Evolutionary conservation across 2,888 invertebrate genomes (phyloP), one percentile per base, ranked within the genome.

Genomic region (Hydroisotoma schaefferi): DNA sequence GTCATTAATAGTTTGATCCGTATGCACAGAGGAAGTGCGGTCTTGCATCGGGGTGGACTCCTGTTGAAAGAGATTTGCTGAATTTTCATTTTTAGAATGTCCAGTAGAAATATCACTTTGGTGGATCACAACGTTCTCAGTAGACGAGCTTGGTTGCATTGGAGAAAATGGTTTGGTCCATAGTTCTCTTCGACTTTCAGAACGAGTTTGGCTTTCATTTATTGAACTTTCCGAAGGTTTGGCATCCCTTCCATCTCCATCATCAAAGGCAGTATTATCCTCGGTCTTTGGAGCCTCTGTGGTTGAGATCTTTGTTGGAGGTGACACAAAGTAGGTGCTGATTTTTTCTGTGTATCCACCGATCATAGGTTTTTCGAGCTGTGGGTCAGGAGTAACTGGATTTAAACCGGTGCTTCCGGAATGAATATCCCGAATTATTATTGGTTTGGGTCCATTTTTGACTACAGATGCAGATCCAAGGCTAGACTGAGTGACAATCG

Each of bases 331-430:
- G 29, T 64, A 67, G 0, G 65, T 63, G 40, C 65, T 71, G 8
- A 63, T 62, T 57, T 68, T 64, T 33, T 71, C 69, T 0, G 68
- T 69, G 46, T 59, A 64, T 15, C 57, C 64, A 29, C 23, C 48
- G 12, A 28, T 6, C 23, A 43, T 58, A 4, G 71, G 71, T 53
- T 63, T 62, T 53, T 71, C 71, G n/a, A 71, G 40, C 52, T 70
- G 70, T 12, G 67, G 68, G 3, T 59, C 53, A 15, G 54, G 51
- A n/a, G 61, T 61, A 1, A 57, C 59, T n/a, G 10, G 43, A 22
- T 26, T 59, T 12, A 40, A 10, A 15, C 53, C 53, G 2, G 53
- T 53, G 26, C 47, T 61, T 25, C 29, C 57, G 20, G 55, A 43
- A 38, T 52, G 56, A n/a, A 59, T 44, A 28, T 63, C 57, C 33